Percentiles rank a stretch among this genome's conserved stretches.
Evolutionary conservation across 2,113 vertebrate genomes (phyloP).

Genomic region (Pongo abelii): DNA sequence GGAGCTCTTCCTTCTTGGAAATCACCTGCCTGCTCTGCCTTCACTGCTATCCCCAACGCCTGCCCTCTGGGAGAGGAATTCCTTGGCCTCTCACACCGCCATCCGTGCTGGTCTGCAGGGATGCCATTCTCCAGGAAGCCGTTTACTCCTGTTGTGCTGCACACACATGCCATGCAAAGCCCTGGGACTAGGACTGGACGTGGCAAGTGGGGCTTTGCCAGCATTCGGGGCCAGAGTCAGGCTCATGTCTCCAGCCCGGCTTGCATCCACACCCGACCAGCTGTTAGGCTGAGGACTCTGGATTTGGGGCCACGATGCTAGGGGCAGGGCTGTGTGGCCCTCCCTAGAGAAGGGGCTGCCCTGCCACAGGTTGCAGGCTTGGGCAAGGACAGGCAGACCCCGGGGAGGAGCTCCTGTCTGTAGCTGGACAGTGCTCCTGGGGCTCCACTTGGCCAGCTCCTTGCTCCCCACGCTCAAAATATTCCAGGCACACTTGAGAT

Average conservation of each 20-base stretch:
- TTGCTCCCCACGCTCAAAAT: background rate
- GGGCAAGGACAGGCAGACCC: background rate
- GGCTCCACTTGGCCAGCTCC: background rate
- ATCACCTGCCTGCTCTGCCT: slow-evolving; percentile 82
- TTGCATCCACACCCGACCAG: no score
- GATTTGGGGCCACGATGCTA: background rate
- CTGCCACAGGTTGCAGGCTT: background rate
- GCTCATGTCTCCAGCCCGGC: background rate
- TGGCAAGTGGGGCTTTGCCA: slow-evolving; percentile 68
- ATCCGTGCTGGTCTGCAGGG: slow-evolving; percentile 78
- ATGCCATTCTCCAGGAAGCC: background rate
- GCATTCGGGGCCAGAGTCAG: slow-evolving; percentile 64
- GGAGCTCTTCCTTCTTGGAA: slow-evolving; percentile 77
- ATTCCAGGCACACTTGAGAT: background rate
- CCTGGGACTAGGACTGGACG: background rate
- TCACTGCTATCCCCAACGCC: slow-evolving; percentile 67
- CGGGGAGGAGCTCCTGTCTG: background rate
- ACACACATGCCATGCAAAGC: background rate
- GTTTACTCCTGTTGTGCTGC: background rate
- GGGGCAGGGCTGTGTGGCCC: background rate
- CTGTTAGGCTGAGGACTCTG: background rate
- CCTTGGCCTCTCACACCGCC: slow-evolving; percentile 79
- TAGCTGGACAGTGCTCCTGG: background rate
- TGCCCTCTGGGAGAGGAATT: slow-evolving; percentile 63
- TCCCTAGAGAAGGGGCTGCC: background rate